These are phyloP conservation scores for Pipra filicauda DNA, from an alignment of 2,113 vertebrate species.

Conservation along the genomic window DNA sequence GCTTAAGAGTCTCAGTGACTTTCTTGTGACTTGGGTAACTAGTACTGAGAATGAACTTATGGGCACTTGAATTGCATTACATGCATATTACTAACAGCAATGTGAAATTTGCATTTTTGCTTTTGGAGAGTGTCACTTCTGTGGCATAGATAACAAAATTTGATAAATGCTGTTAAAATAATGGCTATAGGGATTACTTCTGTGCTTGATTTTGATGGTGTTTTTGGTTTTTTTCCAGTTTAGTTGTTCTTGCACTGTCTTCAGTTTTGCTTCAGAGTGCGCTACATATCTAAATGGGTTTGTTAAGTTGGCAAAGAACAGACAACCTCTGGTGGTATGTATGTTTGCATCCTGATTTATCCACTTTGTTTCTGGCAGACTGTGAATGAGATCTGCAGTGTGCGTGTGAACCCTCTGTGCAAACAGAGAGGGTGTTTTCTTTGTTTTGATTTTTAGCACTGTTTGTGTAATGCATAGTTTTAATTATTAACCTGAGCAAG, in stretches of 20 bases:
- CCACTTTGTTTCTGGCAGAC: neutral
- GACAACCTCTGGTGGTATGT: neutral
- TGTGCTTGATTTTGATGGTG: neutral
- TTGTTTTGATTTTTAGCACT: neutral
- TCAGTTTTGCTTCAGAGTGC: neutral
- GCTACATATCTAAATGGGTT: neutral
- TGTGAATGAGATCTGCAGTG: neutral
- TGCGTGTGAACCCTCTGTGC: fast-evolving
- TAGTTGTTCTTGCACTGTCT: neutral
- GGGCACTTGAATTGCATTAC: neutral
- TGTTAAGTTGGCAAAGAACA: neutral
- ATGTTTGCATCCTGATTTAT: neutral
- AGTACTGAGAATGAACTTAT: neutral
- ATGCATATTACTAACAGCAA: neutral
- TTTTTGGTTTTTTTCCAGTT: neutral
- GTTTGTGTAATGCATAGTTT: neutral
- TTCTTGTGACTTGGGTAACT: neutral
- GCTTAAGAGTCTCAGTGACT: neutral
- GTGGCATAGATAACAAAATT: neutral
- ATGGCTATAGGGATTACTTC: neutral
- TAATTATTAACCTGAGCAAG: neutral
- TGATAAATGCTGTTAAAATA: neutral
- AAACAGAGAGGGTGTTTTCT: neutral
- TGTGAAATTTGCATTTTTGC: neutral
- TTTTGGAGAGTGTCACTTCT: neutral